Conservation (phyloP, 1,140 invertebrate species). For the Gryon sp. region DNA sequence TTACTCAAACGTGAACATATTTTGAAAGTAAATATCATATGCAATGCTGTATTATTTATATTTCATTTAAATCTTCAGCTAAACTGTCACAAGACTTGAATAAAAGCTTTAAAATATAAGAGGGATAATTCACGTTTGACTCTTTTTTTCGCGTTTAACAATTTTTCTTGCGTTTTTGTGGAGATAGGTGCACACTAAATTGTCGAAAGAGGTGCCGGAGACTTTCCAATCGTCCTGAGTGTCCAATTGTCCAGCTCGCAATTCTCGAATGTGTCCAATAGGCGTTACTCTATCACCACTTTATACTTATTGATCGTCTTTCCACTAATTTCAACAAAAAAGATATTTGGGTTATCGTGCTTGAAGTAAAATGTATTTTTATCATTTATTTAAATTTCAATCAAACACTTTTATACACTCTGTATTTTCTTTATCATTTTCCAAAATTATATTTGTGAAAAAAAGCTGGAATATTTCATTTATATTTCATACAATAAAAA, state of each 20-base stretch:
- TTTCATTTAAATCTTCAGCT: neutral
- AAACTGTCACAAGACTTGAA: too few species aligned
- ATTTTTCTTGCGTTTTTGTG: slow-evolving; percentile 45
- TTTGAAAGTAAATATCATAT: neutral
- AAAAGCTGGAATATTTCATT: too few species aligned
- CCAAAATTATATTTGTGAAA: too few species aligned
- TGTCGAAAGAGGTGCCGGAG: slow-evolving; percentile 24
- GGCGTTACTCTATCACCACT: slow-evolving; percentile 34
- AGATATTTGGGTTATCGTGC: slow-evolving; percentile 8
- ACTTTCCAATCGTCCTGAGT: slow-evolving; percentile 49
- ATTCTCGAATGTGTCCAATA: slow-evolving; percentile 43
- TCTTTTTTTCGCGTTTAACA: slow-evolving; percentile 23
- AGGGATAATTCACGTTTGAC: slow-evolving; percentile 3
- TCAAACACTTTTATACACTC: too few species aligned
- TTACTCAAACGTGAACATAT: neutral
- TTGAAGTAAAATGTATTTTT: neutral
- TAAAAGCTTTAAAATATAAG: too few species aligned
- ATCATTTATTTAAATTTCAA: slow-evolving; percentile 10
- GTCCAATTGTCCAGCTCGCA: slow-evolving; percentile 54
- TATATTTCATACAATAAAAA: too few species aligned
- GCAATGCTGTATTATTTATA: neutral
- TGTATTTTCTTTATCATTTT: too few species aligned
- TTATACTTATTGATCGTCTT: slow-evolving; percentile 43
- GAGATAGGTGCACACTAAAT: slow-evolving; percentile 57
- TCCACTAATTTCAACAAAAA: slow-evolving; percentile 38